Base-by-base conservation (phyloP, 2,797 vertebrate species). In the Chanos chanos region DNA sequence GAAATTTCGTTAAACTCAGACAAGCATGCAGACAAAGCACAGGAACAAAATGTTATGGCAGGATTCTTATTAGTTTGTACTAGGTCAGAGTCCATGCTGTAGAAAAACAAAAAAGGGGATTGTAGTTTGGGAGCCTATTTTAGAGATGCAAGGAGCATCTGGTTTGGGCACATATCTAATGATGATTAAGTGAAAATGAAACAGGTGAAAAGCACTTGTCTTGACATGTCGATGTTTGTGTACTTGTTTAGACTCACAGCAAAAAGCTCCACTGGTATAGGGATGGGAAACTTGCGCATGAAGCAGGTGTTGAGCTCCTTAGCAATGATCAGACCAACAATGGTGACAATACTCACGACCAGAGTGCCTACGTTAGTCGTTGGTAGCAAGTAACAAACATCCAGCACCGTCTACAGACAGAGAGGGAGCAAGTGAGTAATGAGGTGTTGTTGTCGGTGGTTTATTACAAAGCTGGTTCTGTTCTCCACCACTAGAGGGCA, bases 221-320 rank as follows among this genome's bases (percentile, higher is more conserved):
- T n/a, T n/a, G n/a, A n/a, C n/a, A n/a, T n/a, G n/a, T n/a, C n/a
- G n/a, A n/a, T n/a, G n/a, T n/a, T n/a, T n/a, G n/a, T n/a, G n/a
- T n/a, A n/a, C n/a, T n/a, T n/a, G n/a, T n/a, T 16, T 15, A 21
- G 61, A 86, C 80, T 76, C 76, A 98, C 96, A 80, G 81, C 88
- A 33, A 97, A 34, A 22, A 99, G 90, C 71, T 98, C 95, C 10
- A 92, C 90, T 0, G 96, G 96, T 44, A 98, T 84, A 0, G 95
- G 94, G 61, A 97, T 57, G 9, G 92, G 94, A 12, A 98, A 52
- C 55, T 83, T 89, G 45, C 82, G 77, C 0, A 71, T 73, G 7
- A 94, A 70, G 59, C 78, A 89, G n/a, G 86, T 62, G 57, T 92
- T 97, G 45, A 98, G 37, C 71, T 94, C 81, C 70, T 98, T 99